A percentile compares a stretch with the other conserved stretches of the same genome.
Conservation (phyloP, 2,797 vertebrate species). For the Sarcoramphus papa region DNA sequence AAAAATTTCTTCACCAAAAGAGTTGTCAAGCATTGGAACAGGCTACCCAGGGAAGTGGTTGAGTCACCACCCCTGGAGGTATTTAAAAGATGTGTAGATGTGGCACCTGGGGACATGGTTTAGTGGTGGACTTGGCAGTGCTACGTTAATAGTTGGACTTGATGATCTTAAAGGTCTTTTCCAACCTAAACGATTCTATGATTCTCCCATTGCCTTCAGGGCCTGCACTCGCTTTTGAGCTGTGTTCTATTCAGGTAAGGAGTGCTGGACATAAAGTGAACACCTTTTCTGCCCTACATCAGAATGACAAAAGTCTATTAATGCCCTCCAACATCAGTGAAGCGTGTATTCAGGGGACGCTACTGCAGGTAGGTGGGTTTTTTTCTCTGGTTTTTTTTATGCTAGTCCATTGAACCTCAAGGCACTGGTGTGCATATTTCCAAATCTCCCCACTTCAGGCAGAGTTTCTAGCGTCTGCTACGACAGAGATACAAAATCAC, state of each 20-base stretch:
- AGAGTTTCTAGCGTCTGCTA: background rate
- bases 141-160: background rate
- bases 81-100: too few species aligned
- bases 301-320: background rate
- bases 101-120: too few species aligned
- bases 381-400: background rate
- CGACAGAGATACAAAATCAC: background rate
- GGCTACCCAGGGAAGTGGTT: too few species aligned
- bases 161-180: background rate
- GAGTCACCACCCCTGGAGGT: too few species aligned
- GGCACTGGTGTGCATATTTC: background rate
- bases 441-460: background rate
- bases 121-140: background rate
- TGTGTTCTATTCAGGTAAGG: background rate
- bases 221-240: background rate
- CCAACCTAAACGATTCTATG: background rate
- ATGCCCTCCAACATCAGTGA: background rate
- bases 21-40: too few species aligned
- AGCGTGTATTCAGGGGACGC: background rate
- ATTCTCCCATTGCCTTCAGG: background rate
- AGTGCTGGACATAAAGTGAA: background rate
- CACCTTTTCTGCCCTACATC: background rate
- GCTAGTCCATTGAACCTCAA: background rate
- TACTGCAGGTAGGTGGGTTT: background rate
- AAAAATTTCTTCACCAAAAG: too few species aligned